A percentile compares a stretch with the other conserved stretches of the same genome.
Evolutionary conservation across 2,888 invertebrate species (phyloP).

Genomic region (Diachrysia chrysitis): DNA sequence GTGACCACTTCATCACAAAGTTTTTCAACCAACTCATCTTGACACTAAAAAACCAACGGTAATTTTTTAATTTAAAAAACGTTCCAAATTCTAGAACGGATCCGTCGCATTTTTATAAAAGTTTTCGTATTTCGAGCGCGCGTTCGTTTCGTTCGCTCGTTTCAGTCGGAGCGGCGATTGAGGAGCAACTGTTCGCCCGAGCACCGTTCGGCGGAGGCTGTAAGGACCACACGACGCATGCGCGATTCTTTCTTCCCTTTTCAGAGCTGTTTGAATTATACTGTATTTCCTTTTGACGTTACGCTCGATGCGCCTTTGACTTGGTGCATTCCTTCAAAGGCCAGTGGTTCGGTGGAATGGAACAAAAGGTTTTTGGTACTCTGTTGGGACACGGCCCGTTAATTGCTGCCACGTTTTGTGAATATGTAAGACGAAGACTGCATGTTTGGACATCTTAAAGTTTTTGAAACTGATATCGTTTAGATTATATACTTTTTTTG

Average conservation of each 20-base stretch:
- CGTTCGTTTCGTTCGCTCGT: slow-evolving; percentile 50
- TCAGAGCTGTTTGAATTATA: slow-evolving; percentile 66
- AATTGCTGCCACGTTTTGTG: slow-evolving; percentile 17
- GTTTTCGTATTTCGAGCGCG: slow-evolving; percentile 62
- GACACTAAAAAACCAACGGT: slow-evolving; percentile 39
- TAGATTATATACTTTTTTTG: neutral
- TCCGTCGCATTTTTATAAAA: slow-evolving; percentile 55
- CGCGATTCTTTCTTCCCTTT: slow-evolving; percentile 56
- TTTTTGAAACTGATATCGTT: neutral
- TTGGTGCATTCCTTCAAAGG: slow-evolving; percentile 65
- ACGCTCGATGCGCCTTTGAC: slow-evolving; percentile 65
- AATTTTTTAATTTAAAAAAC: slow-evolving; percentile 49
- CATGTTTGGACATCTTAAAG: neutral
- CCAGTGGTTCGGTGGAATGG: slow-evolving; percentile 31
- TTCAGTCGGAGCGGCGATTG: slow-evolving; percentile 52
- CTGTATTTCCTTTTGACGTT: slow-evolving; percentile 69
- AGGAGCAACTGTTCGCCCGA: slow-evolving; percentile 65
- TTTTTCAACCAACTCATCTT: slow-evolving; percentile 66
- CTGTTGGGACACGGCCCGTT: slow-evolving; percentile 15
- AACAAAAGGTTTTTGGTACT: slow-evolving; percentile 41
- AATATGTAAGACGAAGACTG: neutral
- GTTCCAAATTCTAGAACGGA: slow-evolving; percentile 53
- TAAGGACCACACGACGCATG: slow-evolving; percentile 66
- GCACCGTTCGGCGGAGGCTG: slow-evolving; percentile 58
- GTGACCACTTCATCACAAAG: slow-evolving; percentile 78